Percentiles rank a stretch among this genome's conserved stretches.
phyloP scores from a whole-genome alignment of 2,888 invertebrate genomes.

The Empis livida region DNA sequence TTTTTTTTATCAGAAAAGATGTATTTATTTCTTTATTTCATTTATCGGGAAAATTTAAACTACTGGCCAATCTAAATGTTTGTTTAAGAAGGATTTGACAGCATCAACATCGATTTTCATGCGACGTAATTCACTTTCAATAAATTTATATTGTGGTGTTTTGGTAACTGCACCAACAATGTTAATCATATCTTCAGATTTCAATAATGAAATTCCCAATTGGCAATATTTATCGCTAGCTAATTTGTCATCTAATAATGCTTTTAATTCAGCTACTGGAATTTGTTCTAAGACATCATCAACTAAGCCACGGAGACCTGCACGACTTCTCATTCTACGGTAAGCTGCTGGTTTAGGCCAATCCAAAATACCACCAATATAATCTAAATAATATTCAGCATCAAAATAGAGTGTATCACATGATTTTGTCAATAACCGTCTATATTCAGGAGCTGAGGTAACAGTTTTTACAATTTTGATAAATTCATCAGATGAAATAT shows the following conservation, averaged over 20 bases:
- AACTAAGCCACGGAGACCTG: constrained; percentile 4
- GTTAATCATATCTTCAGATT: constrained; percentile 7
- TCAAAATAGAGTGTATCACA: constrained; percentile 9
- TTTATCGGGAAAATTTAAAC: not conserved
- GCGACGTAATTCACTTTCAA: constrained; percentile 3
- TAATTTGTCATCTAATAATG: constrained; percentile 4
- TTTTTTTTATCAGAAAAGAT: no score
- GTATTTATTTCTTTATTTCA: no score
- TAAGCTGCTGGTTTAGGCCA: not conserved
- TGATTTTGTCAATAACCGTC: constrained; percentile 3
- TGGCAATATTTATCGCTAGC: constrained; percentile 7
- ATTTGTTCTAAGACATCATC: constrained; percentile 6
- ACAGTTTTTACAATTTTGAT: constrained; percentile 1
- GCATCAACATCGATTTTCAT: constrained; percentile 7
- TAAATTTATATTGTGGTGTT: constrained; percentile 3
- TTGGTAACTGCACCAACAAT: constrained; percentile 4
- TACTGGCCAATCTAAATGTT: constrained; percentile 6
- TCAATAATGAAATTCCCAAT: constrained; percentile 5
- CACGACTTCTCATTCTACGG: not conserved
- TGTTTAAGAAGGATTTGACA: no score
- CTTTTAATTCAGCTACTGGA: constrained; percentile 5
- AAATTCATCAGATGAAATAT: constrained; percentile 6
- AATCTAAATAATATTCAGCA: constrained; percentile 8
- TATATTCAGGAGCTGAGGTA: not conserved
- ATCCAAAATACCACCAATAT: constrained; percentile 7